A percentile compares a stretch with the other conserved stretches of the same genome.
Conservation (phyloP, 2,888 invertebrate genomes). For the Nomada ferruginata region DNA sequence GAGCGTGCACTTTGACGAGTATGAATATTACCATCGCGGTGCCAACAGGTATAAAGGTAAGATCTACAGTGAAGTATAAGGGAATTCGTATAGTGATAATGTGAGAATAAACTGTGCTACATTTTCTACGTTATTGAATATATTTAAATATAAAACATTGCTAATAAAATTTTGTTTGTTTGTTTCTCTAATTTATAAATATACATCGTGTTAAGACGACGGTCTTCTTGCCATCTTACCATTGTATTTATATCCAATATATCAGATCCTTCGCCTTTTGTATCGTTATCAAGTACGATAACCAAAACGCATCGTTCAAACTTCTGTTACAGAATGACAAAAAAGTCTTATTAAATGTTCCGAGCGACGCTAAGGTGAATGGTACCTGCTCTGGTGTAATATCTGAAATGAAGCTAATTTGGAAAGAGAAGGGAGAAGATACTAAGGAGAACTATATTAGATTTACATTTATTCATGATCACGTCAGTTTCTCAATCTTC, state of each 20-base stretch:
- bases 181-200: no score
- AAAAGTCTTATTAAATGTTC: not conserved
- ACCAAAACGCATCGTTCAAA: not conserved
- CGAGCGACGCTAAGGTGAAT: accelerated
- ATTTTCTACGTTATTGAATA: no score
- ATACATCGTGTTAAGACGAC: no score
- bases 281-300: not conserved
- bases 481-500: conserved; percentile 58
- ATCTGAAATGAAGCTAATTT: conserved; percentile 28
- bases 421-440: conserved; percentile 12
- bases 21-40: conserved; percentile 26
- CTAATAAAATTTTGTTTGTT: no score
- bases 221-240: no score
- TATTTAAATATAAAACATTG: no score
- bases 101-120: no score
- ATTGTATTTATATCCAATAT: not conserved
- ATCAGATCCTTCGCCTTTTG: not conserved
- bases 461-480: conserved; percentile 61
- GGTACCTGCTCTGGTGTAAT: conserved; percentile 24
- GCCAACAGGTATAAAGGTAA: not conserved
- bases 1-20: conserved; percentile 14
- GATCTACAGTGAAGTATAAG: not conserved
- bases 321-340: not conserved
- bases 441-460: conserved; percentile 41
- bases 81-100: no score